Base-by-base conservation (phyloP, 2,797 vertebrate genomes). In the Hippocampus kuda region DNA sequence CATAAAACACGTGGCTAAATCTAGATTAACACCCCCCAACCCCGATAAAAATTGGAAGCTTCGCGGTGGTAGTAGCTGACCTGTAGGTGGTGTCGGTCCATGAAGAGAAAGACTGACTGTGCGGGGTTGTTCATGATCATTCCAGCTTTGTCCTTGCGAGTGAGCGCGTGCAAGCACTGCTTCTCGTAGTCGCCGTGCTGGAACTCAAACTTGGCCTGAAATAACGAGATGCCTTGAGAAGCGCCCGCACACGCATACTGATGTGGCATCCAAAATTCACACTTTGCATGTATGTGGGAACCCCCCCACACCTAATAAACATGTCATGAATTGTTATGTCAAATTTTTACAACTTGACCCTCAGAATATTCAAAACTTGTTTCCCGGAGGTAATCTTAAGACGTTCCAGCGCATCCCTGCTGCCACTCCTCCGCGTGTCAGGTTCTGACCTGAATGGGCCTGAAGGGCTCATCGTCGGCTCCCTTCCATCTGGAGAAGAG, bases 401-500 rank as follows among this genome's bases (percentile, higher is more conserved):
- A 38, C 34, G 34, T 7, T 38, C 34, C 34, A 15, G 44, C 15
- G 44, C 15, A 46, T 46, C 15, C 44, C 44, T 7, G 6, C 34
- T 1, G 8, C 6, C 53, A 4, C 20, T 3, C 1, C 20, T 6
- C 16, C 49, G 7, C 20, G 18, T 15, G 44, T 13, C 44, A 51
- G 22, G 4, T 73, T 24, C 74, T 77, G 88, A 98, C 97, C 96
- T 99, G 95, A 93, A 99, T 93, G 94, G 95, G 97, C 95, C 96
- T 93, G 83, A 95, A 99, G 86, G 97, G 95, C 89, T 99, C 97
- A 78, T 93, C 90, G 72, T 98, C 95, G 67, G 94, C 95, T 89
- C 96, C 97, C 88, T 99, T 99, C 97, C 97, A 99, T 89, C 95
- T 94, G 90, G 97, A 99, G 90, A 99, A 99, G 82, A 99, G 93